phyloP scores from a whole-genome alignment of 2,888 invertebrate species.

The Cephus runcator region DNA sequence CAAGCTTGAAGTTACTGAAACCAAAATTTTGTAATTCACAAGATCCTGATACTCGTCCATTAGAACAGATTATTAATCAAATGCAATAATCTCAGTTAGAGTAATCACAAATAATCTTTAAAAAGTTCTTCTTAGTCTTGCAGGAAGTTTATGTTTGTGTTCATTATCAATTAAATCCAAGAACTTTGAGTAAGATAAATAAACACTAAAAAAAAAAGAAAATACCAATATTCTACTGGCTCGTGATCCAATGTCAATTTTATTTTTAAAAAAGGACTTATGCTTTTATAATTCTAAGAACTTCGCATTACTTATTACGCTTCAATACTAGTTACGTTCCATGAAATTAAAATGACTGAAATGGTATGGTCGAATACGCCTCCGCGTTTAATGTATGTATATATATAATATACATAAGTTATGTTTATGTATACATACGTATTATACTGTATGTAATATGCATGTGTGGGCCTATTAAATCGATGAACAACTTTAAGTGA shows the following conservation, averaged over 20 bases:
- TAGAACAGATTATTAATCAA: background rate
- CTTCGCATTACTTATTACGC: background rate
- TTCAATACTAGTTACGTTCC: background rate
- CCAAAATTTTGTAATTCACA: conserved; percentile 13
- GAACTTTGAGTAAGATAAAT: background rate
- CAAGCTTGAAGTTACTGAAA: background rate
- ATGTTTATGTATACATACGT: background rate
- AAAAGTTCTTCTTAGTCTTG: background rate
- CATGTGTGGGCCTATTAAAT: background rate
- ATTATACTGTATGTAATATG: background rate
- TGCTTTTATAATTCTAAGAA: background rate
- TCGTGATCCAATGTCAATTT: background rate
- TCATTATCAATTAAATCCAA: background rate
- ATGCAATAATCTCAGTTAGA: background rate
- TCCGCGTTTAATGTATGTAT: too few relatives aligned
- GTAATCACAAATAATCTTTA: background rate
- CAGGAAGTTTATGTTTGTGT: background rate
- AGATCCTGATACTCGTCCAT: background rate
- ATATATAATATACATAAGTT: background rate
- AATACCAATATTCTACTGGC: background rate
- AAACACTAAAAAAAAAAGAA: background rate
- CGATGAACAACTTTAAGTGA: background rate
- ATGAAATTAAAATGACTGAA: background rate
- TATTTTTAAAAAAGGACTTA: background rate
- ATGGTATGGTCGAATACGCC: background rate